Evolutionary conservation across 2,113 vertebrate species (phyloP), one percentile per base, ranked within the genome.

Genomic region (Bujurquina vittata): DNA sequence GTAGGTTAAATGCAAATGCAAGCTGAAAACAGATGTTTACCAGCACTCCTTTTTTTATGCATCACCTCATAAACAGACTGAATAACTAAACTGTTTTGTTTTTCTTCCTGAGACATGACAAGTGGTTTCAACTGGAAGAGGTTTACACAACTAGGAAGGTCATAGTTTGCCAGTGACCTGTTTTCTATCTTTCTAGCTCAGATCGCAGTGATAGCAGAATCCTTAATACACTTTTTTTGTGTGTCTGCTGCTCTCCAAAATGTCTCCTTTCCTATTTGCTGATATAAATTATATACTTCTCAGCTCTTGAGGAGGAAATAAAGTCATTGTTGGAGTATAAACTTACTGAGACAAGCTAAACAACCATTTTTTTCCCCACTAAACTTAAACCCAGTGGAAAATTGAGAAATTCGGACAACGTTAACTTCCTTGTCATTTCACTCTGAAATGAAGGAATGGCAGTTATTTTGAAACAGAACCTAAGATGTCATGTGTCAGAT

Each of bases 71-170:
- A 63, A 83, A 80, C 55, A 74, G 9, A 79, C 29, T 4, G 9
- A 81, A 15, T n/a, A 23, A 31, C 35, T 57, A 43, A 81, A 85
- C 77, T 78, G 40, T 73, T 85, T 84, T 73, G 3, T 3, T 77
- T 84, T 82, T 63, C 75, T 72, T 77, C 75, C 31, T 63, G 15
- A 62, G 67, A 76, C 20, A 35, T 86, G 59, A 94, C 72, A 73
- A 86, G 92, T 57, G 72, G 65, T 73, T 79, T 56, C 52, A 67
- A 54, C 8, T 63, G 4, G 33, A 61, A 77, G 56, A 83, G 26
- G 91, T 92, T 91, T 92, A 93, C 88, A 90, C 10, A 43, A 86
- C 20, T 7, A 37, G 84, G 87, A 94, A 86, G 89, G 79, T 75
- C 56, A 18, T 2, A 33, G 55, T 90, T 83, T 80, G 26, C 59